Evolutionary conservation across 2,113 vertebrate species (phyloP).

Genomic region (Osmerus eperlanus): DNA sequence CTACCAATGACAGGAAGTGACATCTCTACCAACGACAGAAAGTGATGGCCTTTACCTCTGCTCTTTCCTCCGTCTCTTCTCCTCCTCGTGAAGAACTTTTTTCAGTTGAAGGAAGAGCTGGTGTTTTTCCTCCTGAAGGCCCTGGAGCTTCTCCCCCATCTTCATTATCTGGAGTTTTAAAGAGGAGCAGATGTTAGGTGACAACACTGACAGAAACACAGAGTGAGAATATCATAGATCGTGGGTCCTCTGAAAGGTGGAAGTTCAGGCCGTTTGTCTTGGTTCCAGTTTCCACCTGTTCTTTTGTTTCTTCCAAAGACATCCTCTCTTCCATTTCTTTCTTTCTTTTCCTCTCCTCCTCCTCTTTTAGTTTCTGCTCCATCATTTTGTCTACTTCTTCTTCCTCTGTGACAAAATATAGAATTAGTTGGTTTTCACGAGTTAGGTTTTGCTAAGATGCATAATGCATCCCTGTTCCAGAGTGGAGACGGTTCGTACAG

Average conservation of each 20-base stretch:
- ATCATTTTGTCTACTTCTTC: conserved; percentile 96
- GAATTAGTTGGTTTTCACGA: background rate
- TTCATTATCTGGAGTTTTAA: conserved; percentile 78
- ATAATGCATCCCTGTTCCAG: background rate
- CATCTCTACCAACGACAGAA: background rate
- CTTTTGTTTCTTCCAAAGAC: conserved; percentile 90
- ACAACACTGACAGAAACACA: background rate
- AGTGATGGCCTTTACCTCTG: conserved; percentile 72
- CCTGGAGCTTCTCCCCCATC: conserved; percentile 84
- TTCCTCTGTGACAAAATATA: conserved; percentile 72
- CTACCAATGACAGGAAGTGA: background rate
- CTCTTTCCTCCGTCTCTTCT: conserved; percentile 86
- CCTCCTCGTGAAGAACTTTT: conserved; percentile 89
- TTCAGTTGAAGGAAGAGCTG: conserved; percentile 91
- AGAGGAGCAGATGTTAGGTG: background rate
- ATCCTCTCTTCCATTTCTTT: conserved; percentile 92
- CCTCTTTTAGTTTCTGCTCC: conserved; percentile 92
- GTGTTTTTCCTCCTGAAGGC: conserved; percentile 88
- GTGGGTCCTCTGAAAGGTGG: background rate
- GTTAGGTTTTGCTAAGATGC: background rate
- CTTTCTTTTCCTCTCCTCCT: conserved; percentile 85
- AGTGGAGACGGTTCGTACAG: background rate
- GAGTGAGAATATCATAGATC: background rate
- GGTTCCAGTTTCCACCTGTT: conserved; percentile 65
- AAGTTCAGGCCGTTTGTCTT: background rate